Percentiles rank a stretch among this genome's conserved stretches.
These are phyloP conservation scores for Orchestia grillus DNA, from an alignment of 1,140 invertebrate genomes.

Conservation along the genomic window DNA sequence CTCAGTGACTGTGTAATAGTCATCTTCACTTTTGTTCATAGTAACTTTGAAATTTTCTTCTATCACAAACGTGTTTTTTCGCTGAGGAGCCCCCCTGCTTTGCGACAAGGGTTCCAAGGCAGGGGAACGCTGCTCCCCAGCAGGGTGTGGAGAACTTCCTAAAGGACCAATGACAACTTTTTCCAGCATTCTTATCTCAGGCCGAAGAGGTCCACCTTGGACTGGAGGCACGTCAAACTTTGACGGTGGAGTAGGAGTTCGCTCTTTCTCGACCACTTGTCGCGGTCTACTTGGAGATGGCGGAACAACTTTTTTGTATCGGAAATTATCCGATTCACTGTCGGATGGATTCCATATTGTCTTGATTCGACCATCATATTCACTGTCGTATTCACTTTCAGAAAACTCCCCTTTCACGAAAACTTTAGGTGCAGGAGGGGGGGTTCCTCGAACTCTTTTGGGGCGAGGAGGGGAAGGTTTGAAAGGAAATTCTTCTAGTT, in stretches of 20 bases:
- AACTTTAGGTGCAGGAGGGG: constrained; percentile 76
- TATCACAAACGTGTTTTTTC: constrained; percentile 14
- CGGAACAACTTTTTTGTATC: constrained; percentile 61
- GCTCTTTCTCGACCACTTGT: constrained; percentile 69
- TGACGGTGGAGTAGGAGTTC: constrained; percentile 74
- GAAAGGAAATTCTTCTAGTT: constrained; percentile 73
- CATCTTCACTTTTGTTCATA: constrained; percentile 33
- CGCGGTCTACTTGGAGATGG: constrained; percentile 57
- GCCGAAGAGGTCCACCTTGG: constrained; percentile 72
- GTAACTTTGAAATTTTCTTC: constrained; percentile 53
- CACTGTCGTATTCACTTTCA: constrained; percentile 82
- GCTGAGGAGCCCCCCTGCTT: not conserved
- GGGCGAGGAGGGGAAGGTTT: constrained; percentile 70
- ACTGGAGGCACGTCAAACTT: constrained; percentile 75
- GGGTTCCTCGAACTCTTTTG: constrained; percentile 70
- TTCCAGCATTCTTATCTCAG: constrained; percentile 76
- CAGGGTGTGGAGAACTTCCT: not conserved
- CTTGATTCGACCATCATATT: constrained; percentile 78
- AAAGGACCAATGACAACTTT: not conserved
- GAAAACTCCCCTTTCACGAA: constrained; percentile 80
- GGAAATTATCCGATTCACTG: constrained; percentile 63
- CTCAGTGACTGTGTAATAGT: constrained; percentile 7
- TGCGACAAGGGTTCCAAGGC: not conserved
- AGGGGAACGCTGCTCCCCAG: not conserved
- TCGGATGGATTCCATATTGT: constrained; percentile 73